These are phyloP conservation scores for Toxotes lorentzi DNA, from an alignment of 2,797 vertebrate species.

Conservation along the genomic window DNA sequence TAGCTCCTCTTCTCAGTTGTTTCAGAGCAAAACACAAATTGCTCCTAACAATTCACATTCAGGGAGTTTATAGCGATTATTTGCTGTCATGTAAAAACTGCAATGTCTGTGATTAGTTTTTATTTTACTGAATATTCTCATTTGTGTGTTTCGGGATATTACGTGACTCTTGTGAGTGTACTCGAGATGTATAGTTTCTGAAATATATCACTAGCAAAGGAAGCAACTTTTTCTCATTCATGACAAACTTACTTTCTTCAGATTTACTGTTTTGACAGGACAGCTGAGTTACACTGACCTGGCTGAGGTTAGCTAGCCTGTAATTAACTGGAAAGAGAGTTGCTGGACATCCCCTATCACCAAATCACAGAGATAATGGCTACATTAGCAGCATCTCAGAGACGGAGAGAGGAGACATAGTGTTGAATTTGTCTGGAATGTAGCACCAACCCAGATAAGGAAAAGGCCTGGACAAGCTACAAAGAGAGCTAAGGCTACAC, in stretches of 20 bases:
- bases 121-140: constrained; percentile 17
- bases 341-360: constrained; percentile 63
- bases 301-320: constrained; percentile 23
- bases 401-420: constrained; percentile 50
- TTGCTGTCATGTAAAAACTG: constrained; percentile 16
- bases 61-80: constrained; percentile 3
- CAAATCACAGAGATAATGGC: constrained; percentile 69
- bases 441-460: constrained; percentile 60
- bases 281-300: constrained; percentile 45
- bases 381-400: constrained; percentile 64
- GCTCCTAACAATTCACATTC: constrained; percentile 30
- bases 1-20: constrained; percentile 21
- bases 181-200: not conserved
- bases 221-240: not conserved
- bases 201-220: constrained; percentile 1
- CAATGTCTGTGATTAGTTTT: not conserved
- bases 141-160: constrained; percentile 6
- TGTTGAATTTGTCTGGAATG: constrained; percentile 70
- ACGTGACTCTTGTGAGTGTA: not conserved
- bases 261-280: constrained; percentile 28
- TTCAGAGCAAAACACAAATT: constrained; percentile 29
- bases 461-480: constrained; percentile 52
- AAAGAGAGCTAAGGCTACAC: constrained; percentile 50
- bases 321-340: constrained; percentile 58
- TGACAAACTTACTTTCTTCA: constrained; percentile 3